Evolutionary conservation across 2,113 vertebrate genomes (phyloP).

Genomic region (Myrmecobius fasciatus): DNA sequence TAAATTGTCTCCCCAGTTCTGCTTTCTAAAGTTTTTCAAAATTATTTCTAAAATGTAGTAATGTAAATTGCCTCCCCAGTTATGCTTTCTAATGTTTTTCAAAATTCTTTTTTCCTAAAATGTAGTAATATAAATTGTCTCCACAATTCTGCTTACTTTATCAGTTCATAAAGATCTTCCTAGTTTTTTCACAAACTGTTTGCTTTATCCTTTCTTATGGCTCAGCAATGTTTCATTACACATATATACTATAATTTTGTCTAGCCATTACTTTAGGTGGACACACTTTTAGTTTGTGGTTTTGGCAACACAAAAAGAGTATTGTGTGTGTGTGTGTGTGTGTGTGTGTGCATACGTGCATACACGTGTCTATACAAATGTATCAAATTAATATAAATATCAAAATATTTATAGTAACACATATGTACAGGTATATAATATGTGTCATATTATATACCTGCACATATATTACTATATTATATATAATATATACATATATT

Average conservation of each 20-base stretch:
- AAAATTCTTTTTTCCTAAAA: neutral
- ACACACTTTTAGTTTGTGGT: neutral
- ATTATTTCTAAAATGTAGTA: no score
- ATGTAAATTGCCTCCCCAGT: no score
- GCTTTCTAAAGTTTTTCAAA: neutral
- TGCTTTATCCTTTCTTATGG: neutral
- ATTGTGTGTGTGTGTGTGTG: neutral
- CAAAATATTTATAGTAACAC: no score
- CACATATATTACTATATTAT: no score
- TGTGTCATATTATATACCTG: no score
- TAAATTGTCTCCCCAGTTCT: neutral
- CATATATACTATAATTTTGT: neutral
- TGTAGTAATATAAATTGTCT: neutral
- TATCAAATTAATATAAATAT: no score
- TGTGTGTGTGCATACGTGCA: no score
- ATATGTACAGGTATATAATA: no score
- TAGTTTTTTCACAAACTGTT: neutral
- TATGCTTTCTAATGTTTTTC: neutral
- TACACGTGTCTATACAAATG: no score
- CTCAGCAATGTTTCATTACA: neutral
- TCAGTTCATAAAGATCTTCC: neutral
- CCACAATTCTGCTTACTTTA: neutral
- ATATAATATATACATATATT: no score
- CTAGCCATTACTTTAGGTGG: neutral
- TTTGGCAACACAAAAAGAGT: neutral